phyloP scores from a whole-genome alignment of 2,113 vertebrate genomes.

The Cromileptes altivelis region DNA sequence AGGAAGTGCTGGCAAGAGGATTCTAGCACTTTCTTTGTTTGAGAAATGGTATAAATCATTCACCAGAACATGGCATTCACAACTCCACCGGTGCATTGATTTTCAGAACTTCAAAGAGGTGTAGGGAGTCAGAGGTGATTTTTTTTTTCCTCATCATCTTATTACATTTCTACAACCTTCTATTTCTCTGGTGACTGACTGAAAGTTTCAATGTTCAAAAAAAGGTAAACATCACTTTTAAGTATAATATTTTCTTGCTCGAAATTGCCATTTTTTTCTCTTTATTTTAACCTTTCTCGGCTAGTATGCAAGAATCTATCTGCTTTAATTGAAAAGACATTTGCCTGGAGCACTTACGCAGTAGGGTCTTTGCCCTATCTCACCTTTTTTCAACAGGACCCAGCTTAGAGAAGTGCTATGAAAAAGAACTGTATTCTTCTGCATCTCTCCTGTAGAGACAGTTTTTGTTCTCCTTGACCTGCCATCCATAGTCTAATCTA shows the following conservation, averaged over 20 bases:
- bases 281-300: slow-evolving; percentile 10
- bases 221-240: slow-evolving; percentile 31
- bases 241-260: slow-evolving; percentile 29
- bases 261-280: slow-evolving; percentile 6
- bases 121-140: slow-evolving; percentile 63
- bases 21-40: slow-evolving; percentile 80
- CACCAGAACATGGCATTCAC: slow-evolving; percentile 79
- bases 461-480: slow-evolving; percentile 82
- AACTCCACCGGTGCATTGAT: slow-evolving; percentile 76
- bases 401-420: slow-evolving; percentile 29
- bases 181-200: slow-evolving; percentile 49
- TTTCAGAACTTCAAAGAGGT: slow-evolving; percentile 76
- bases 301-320: slow-evolving; percentile 13
- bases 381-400: slow-evolving; percentile 20
- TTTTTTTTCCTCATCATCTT: slow-evolving; percentile 39
- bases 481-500: slow-evolving; percentile 82
- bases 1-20: slow-evolving; percentile 76
- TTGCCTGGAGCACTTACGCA: slow-evolving; percentile 31
- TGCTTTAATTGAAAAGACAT: slow-evolving; percentile 35
- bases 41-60: slow-evolving; percentile 83
- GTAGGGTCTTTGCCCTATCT: slow-evolving; percentile 19
- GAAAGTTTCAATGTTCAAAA: slow-evolving; percentile 21
- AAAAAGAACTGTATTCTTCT: slow-evolving; percentile 59
- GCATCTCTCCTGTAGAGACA: slow-evolving; percentile 62
- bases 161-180: slow-evolving; percentile 67